phyloP scores from a whole-genome alignment of 2,113 vertebrate species.

The Saguinus imperator region DNA sequence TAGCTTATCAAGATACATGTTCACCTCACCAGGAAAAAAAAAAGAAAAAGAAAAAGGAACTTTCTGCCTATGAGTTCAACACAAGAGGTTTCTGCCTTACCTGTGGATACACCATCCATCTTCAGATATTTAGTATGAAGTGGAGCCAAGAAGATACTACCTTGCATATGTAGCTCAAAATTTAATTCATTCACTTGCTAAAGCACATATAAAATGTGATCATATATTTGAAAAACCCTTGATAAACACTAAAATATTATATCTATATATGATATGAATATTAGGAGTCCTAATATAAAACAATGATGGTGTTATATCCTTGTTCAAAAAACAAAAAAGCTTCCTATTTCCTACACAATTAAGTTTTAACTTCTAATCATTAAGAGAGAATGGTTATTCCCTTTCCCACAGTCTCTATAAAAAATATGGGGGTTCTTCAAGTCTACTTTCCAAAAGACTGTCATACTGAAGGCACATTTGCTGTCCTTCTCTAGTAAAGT shows the following conservation, averaged over 20 bases:
- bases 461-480: not conserved
- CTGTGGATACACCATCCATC: not conserved
- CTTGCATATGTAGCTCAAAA: not conserved
- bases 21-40: not conserved
- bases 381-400: not conserved
- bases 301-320: not conserved
- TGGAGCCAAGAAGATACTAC: not conserved
- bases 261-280: not conserved
- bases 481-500: not conserved
- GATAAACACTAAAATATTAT: not conserved
- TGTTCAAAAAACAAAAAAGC: not conserved
- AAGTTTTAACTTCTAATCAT: not conserved
- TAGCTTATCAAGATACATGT: constrained; percentile 35
- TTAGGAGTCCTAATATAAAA: not conserved
- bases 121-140: constrained; percentile 11
- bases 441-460: not conserved
- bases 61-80: constrained; percentile 19
- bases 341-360: not conserved
- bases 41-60: not conserved
- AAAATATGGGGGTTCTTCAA: not conserved
- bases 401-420: not conserved
- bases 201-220: not conserved
- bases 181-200: not conserved
- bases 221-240: not conserved
- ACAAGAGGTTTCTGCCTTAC: not conserved